Evolutionary conservation across 1,140 invertebrate species (phyloP).

Genomic region (Condylostylus longicornis): DNA sequence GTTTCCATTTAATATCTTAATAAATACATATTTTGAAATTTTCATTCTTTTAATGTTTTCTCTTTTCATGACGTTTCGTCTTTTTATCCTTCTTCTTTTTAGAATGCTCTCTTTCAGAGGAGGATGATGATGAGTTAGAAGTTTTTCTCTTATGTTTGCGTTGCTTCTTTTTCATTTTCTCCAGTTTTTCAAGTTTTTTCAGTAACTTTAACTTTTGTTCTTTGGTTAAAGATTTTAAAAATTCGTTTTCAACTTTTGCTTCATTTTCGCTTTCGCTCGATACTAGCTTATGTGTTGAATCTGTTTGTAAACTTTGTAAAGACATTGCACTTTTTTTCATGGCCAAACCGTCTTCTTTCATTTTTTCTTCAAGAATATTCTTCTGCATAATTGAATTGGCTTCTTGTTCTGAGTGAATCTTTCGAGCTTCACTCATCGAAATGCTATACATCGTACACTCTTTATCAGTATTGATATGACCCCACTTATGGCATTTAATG

Average conservation of each 20-base stretch:
- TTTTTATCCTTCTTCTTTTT: too few species aligned
- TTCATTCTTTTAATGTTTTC: too few species aligned
- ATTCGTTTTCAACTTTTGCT: constrained; percentile 34
- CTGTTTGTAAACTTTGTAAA: constrained; percentile 25
- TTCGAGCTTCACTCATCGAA: constrained; percentile 50
- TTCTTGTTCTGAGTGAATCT: constrained; percentile 38
- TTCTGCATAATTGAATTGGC: constrained; percentile 43
- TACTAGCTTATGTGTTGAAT: constrained; percentile 29
- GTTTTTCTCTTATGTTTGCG: constrained; percentile 33
- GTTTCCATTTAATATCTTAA: too few species aligned
- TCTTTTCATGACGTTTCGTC: too few species aligned
- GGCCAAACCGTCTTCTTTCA: constrained; percentile 81
- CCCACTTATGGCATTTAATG: constrained; percentile 98
- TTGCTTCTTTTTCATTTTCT: constrained; percentile 44
- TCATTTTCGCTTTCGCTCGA: constrained; percentile 43
- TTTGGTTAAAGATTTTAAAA: constrained; percentile 66
- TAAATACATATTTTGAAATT: too few species aligned
- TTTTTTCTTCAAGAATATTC: constrained; percentile 68
- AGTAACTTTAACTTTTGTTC: constrained; percentile 84
- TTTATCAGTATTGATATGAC: constrained; percentile 94
- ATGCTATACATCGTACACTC: constrained; percentile 89
- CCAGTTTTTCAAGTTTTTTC: constrained; percentile 68
- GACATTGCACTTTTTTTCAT: constrained; percentile 61
- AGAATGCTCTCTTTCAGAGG: too few species aligned
- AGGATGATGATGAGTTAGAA: background rate